Evolutionary conservation across 2,888 invertebrate genomes (phyloP).

Genomic region (Cantharis nigra): DNA sequence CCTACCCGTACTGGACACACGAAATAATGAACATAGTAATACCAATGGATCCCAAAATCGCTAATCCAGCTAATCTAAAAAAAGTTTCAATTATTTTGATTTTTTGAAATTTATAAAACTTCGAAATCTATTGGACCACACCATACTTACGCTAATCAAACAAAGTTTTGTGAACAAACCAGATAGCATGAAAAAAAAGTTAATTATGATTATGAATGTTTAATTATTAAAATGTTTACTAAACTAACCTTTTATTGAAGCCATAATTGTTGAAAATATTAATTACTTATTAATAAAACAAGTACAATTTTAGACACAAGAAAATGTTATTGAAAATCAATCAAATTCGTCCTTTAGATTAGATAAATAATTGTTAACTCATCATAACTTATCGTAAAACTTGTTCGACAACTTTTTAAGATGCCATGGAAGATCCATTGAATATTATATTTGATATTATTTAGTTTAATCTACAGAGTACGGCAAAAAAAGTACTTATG

Average conservation of each 20-base stretch:
- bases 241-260: not conserved
- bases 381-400: not conserved
- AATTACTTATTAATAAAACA: too few relatives aligned
- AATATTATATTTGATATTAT: too few relatives aligned
- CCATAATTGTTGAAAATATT: not conserved
- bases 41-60: slow-evolving; percentile 93
- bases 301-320: not conserved
- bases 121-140: not conserved
- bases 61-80: slow-evolving; percentile 81
- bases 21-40: slow-evolving; percentile 97
- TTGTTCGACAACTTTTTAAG: not conserved
- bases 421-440: too few relatives aligned
- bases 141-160: not conserved
- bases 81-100: not conserved
- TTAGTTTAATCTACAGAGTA: not conserved
- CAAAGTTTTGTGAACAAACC: not conserved
- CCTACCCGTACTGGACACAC: slow-evolving; percentile 84
- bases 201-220: not conserved
- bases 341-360: not conserved
- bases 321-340: not conserved
- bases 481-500: not conserved
- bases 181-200: not conserved
- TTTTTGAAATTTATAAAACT: not conserved
- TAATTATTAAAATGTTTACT: not conserved
- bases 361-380: not conserved